A percentile compares a stretch with the other conserved stretches of the same genome.
These are phyloP conservation scores for Pyrocoelia pectoralis DNA, from an alignment of 2,888 invertebrate species.

Conservation along the genomic window DNA sequence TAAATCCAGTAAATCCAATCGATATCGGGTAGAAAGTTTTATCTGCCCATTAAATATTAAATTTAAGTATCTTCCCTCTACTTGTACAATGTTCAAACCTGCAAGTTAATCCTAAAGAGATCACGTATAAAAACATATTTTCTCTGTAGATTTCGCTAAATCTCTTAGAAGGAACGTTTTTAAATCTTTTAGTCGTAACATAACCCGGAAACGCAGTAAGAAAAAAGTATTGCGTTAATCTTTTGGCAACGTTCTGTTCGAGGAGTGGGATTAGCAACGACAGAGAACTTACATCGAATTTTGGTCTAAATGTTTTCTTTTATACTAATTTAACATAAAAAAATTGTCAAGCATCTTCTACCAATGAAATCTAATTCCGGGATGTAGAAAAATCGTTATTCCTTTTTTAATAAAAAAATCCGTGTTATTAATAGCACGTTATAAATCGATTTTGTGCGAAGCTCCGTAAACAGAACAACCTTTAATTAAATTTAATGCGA, in stretches of 20 bases:
- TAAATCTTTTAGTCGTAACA: background rate
- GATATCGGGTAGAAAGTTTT: background rate
- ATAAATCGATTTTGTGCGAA: background rate
- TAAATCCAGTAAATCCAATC: too few relatives aligned
- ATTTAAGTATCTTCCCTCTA: background rate
- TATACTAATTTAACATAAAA: background rate
- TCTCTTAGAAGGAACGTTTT: background rate
- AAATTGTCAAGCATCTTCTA: background rate
- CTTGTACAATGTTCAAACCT: background rate
- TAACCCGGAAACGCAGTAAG: background rate
- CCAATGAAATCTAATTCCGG: background rate
- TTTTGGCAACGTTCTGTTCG: constrained; percentile 2
- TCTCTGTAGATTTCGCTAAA: constrained; percentile 1
- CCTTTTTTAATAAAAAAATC: background rate
- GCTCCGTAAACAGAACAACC: background rate
- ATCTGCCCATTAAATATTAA: background rate
- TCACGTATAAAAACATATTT: constrained; percentile 1
- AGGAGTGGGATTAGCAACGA: background rate
- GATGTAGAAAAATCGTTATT: background rate
- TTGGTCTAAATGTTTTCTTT: background rate
- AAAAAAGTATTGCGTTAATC: background rate
- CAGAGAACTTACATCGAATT: background rate
- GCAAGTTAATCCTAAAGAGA: background rate
- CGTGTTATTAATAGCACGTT: background rate
- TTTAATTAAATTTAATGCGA: background rate